Conservation (phyloP, 1,140 invertebrate genomes). For the Danaus plexippus region DNA sequence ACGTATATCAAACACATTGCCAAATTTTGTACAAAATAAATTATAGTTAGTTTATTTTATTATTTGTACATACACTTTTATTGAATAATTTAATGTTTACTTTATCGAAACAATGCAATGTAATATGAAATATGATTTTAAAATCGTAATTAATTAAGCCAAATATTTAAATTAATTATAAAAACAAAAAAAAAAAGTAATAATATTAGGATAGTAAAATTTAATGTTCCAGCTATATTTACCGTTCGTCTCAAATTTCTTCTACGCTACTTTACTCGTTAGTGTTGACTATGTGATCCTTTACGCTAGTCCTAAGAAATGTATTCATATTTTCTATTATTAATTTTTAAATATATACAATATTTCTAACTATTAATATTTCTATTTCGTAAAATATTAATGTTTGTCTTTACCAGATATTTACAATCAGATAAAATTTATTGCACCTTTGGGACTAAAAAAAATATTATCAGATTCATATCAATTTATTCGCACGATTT, state of each 20-base stretch:
- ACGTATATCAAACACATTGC: slow-evolving; percentile 9
- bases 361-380: slow-evolving; percentile 58
- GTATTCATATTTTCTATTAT: slow-evolving; percentile 69
- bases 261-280: slow-evolving; percentile 28
- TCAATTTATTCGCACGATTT: slow-evolving; percentile 54
- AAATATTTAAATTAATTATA: slow-evolving; percentile 8
- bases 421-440: slow-evolving; percentile 41
- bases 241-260: slow-evolving; percentile 17
- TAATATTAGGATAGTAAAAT: slow-evolving; percentile 13
- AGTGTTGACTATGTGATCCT: slow-evolving; percentile 59
- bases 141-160: slow-evolving; percentile 9
- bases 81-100: slow-evolving; percentile 4
- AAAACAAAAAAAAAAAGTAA: slow-evolving; percentile 4
- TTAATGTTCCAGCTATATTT: slow-evolving; percentile 11
- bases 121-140: slow-evolving; percentile 1
- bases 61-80: slow-evolving; percentile 17
- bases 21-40: slow-evolving; percentile 32
- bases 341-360: slow-evolving; percentile 53
- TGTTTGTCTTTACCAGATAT: slow-evolving; percentile 43
- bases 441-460: slow-evolving; percentile 51
- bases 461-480: slow-evolving; percentile 50
- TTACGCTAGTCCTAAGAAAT: slow-evolving; percentile 61
- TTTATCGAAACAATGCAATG: slow-evolving; percentile 4
- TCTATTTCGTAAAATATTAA: slow-evolving; percentile 29
- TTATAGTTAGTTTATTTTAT: slow-evolving; percentile 25